These are phyloP conservation scores for Malachius bipustulatus DNA, from an alignment of 2,888 invertebrate species.

Conservation along the genomic window DNA sequence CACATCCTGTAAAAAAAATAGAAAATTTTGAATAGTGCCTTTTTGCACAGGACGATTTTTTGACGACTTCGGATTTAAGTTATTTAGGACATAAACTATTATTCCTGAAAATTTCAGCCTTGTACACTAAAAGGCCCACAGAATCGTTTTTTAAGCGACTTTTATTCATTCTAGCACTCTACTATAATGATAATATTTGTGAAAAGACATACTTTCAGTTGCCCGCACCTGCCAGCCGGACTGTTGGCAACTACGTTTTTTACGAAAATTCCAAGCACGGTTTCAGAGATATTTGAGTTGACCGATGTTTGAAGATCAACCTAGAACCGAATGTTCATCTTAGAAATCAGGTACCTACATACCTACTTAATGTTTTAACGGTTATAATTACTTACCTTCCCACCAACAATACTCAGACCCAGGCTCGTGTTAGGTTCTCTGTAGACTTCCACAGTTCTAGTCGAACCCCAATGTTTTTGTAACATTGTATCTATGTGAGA, in stretches of 20 bases:
- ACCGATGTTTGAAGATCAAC: conserved; percentile 61
- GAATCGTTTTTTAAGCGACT: not conserved
- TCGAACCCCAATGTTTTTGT: conserved; percentile 75
- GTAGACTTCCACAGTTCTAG: conserved; percentile 59
- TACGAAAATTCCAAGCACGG: conserved; percentile 92
- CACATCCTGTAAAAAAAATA: too few species aligned
- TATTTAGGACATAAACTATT: too few species aligned
- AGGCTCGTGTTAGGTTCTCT: conserved; percentile 69
- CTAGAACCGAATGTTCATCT: conserved; percentile 40
- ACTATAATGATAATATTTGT: too few species aligned
- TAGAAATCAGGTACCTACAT: not conserved
- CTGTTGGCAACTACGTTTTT: conserved; percentile 91
- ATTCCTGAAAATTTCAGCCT: too few species aligned
- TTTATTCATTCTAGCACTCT: too few species aligned
- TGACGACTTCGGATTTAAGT: too few species aligned
- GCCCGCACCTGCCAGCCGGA: conserved; percentile 85
- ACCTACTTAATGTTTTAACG: not conserved
- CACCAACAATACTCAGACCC: conserved; percentile 95
- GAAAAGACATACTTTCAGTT: conserved; percentile 53
- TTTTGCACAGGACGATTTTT: too few species aligned
- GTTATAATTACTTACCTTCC: conserved; percentile 53
- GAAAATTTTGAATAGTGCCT: too few species aligned
- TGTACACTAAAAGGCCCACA: not conserved
- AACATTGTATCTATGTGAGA: conserved; percentile 38
- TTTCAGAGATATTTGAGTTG: conserved; percentile 40